Evolutionary conservation across 2,797 vertebrate species (phyloP), one percentile per base, ranked within the genome.

Genomic region (Lepilemur ruficaudatus): DNA sequence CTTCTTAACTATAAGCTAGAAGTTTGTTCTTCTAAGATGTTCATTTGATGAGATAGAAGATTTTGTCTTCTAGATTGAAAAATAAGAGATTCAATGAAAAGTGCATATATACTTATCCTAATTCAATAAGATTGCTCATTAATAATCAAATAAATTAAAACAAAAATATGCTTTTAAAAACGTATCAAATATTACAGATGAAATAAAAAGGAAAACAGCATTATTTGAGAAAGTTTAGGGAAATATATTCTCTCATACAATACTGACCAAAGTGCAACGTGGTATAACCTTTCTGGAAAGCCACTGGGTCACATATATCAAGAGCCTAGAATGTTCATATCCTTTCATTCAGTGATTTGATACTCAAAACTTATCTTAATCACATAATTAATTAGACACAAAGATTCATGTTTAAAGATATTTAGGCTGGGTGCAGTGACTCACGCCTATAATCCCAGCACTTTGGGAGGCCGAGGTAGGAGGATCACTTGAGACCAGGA

Each of bases 71-170:
- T 75, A 59, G 28, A 25, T 81, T 94, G 76, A 89, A 94, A 95
- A 86, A 80, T 52, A 88, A 67, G 69, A 52, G 15, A 78, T 48
- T 55, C 43, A 85, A 55, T 75, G 72, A 92, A 90, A 95, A 87
- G 30, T 79, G 46, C 28, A 65, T 17, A 43, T 46, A 63, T 57
- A 92, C 41, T 52, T 69, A 50, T 9, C 30, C 5, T 52, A 76
- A 41, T 50, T 63, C 35, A 94, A 17, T 57, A 90, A 46, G 38
- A 70, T 59, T 90, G 46, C 25, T 78, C 10, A 73, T 69, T 59
- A 79, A 96, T 85, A 94, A 79, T 89, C 43, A 63, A 97, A 84
- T 35, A 52, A 35, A 85, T 17, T 93, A 88, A 95, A 93, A 85
- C 1, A 70, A 75, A 82, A 75, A 82, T 69, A 93, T 32, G 46